phyloP scores from a whole-genome alignment of 2,113 vertebrate genomes.

The Pluvialis apricaria region DNA sequence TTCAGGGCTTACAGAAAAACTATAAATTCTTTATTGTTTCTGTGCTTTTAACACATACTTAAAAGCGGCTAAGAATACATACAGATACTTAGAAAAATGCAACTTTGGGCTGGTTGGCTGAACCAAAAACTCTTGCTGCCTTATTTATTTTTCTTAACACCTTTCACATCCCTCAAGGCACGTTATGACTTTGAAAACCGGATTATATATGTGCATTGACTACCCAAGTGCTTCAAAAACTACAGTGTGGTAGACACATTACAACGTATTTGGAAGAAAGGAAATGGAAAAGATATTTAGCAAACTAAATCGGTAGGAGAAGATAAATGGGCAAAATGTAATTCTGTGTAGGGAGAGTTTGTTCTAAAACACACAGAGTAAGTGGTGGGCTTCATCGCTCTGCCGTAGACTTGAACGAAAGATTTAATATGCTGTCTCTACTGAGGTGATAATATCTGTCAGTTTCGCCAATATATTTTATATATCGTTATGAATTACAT shows the following conservation, averaged over 20 bases:
- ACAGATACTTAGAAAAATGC: slow-evolving; percentile 23
- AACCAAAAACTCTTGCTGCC: slow-evolving; percentile 30
- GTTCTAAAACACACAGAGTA: not conserved
- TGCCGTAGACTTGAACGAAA: not conserved
- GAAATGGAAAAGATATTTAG: not conserved
- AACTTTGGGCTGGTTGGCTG: slow-evolving; percentile 20
- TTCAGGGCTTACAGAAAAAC: not conserved
- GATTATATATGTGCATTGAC: slow-evolving; percentile 40
- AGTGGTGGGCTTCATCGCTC: not conserved
- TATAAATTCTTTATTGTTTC: slow-evolving; percentile 31
- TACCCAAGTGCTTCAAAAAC: slow-evolving; percentile 11
- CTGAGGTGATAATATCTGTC: not conserved
- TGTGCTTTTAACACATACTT: slow-evolving; percentile 25
- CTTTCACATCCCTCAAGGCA: slow-evolving; percentile 54
- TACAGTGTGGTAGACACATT: not conserved
- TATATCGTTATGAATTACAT: not conserved
- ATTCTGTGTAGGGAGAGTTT: not conserved
- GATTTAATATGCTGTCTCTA: not conserved
- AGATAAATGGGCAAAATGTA: not conserved
- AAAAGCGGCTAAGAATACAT: slow-evolving; percentile 16
- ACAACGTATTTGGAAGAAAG: not conserved
- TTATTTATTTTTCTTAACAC: slow-evolving; percentile 63
- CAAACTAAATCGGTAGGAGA: not conserved
- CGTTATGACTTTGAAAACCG: slow-evolving; percentile 12
- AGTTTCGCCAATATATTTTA: not conserved